Evolutionary conservation across 2,797 vertebrate genomes (phyloP), one percentile per base, ranked within the genome.

Genomic region (Babyrousa celebensis): DNA sequence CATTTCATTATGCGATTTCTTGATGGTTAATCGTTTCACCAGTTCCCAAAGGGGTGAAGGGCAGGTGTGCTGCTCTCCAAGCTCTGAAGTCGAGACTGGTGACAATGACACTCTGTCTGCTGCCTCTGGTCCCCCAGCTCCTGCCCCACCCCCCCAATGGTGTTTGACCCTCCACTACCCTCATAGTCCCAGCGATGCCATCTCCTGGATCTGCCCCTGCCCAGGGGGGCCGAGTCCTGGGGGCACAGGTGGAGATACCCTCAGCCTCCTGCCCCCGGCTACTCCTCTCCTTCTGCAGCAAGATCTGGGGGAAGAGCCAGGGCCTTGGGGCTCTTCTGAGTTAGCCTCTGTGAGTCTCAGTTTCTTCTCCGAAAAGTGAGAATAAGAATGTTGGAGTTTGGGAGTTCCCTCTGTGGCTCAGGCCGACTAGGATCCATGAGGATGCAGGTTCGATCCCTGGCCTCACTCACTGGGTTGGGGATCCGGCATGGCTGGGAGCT

Each of bases 1-100:
- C 21, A 60, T 96, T 95, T 97, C 97, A 97, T 94, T 70, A 48
- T 58, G 75, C 77, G 72, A 14, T 43, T 89, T 82, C 32, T 12
- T 36, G 62, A 70, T 72, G 40, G 68, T 3, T 0, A 1, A 0
- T 79, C 43, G 94, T 72, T 95, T 84, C 10, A 20, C 48, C 23
- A 58, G 6, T 75, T 60, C 9, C 71, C 0, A 2, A 0, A 0
- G 74, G 58, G 5, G 56, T 20, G 36, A 72, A 43, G 5, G 23
- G 23, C 20, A 8, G 52, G 63, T 23, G 14, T 0, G 0, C 78
- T 25, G 16, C 11, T 3, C 18, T 63, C 56, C 0, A 3, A n/a
- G 21, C 12, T 15, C 7, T 0, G 0, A 96, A 95, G 95, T 27
- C 16, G 0, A 54, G 10, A 60, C 60, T 1, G 65, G 27, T 0